phyloP scores from a whole-genome alignment of 1,140 invertebrate species.

The Pachypsylla venusta region DNA sequence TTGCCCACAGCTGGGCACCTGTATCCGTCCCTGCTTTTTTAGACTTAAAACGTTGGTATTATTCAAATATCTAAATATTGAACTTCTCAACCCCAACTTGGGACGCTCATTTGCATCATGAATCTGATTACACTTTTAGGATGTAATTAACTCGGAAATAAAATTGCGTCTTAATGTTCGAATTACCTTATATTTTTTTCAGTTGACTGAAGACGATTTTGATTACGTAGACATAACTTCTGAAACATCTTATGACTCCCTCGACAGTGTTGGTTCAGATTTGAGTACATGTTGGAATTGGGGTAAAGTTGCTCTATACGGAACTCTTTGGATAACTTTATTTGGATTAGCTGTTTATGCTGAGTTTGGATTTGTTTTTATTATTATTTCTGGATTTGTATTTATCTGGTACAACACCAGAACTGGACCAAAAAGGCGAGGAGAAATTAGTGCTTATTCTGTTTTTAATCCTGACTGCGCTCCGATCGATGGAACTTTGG shows the following conservation, averaged over 20 bases:
- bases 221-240: slow-evolving; percentile 4
- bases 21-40: no score
- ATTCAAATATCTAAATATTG: no score
- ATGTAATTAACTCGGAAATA: no score
- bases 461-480: slow-evolving; percentile 93
- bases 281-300: slow-evolving; percentile 4
- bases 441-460: slow-evolving; percentile 88
- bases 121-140: no score
- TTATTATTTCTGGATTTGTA: slow-evolving; percentile 60
- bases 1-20: no score
- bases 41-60: no score
- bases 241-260: slow-evolving; percentile 2
- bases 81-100: no score
- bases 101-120: no score
- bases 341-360: slow-evolving; percentile 28
- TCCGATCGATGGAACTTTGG: slow-evolving; percentile 81
- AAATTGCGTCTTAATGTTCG: no score
- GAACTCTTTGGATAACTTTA: background rate
- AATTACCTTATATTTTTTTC: no score
- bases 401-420: slow-evolving; percentile 75
- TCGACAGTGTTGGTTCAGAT: background rate
- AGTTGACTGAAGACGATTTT: background rate
- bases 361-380: slow-evolving; percentile 82
- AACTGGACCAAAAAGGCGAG: slow-evolving; percentile 45
- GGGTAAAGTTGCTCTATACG: slow-evolving; percentile 2